Conservation (phyloP, 2,888 invertebrate genomes). For the Limnephilus rhombicus region DNA sequence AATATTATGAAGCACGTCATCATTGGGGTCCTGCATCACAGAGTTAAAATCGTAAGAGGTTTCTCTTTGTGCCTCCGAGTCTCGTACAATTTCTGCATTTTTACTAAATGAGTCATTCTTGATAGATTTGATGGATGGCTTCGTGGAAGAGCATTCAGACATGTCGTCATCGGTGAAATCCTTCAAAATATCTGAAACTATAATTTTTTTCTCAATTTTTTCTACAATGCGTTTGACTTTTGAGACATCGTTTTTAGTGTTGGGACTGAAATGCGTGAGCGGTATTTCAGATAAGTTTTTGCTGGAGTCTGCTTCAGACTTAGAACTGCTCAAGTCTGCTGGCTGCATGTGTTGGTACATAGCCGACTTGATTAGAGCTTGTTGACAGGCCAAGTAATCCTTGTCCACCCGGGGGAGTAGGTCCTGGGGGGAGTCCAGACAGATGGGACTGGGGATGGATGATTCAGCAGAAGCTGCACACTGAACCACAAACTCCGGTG, state of each 20-base stretch:
- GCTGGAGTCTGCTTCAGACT: background rate
- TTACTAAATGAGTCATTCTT: background rate
- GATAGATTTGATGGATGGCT: background rate
- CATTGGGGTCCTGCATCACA: background rate
- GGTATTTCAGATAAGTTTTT: slow-evolving; percentile 18
- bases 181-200: slow-evolving; percentile 46
- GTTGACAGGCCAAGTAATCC: slow-evolving; percentile 41
- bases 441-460: background rate
- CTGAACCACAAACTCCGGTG: slow-evolving; percentile 38
- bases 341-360: background rate
- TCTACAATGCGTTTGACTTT: slow-evolving; percentile 31
- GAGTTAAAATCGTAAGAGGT: slow-evolving; percentile 14
- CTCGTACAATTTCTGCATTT: slow-evolving; percentile 3
- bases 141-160: background rate
- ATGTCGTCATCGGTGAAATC: slow-evolving; percentile 43
- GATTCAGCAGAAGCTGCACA: background rate
- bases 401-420: slow-evolving; percentile 24
- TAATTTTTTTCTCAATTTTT: slow-evolving; percentile 30
- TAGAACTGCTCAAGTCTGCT: background rate
- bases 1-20: background rate
- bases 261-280: slow-evolving; percentile 44
- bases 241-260: background rate
- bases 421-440: slow-evolving; percentile 25
- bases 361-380: slow-evolving; percentile 2
- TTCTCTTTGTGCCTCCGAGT: slow-evolving; percentile 11